phyloP scores from a whole-genome alignment of 2,888 invertebrate genomes.

The Tipula lateralis region DNA sequence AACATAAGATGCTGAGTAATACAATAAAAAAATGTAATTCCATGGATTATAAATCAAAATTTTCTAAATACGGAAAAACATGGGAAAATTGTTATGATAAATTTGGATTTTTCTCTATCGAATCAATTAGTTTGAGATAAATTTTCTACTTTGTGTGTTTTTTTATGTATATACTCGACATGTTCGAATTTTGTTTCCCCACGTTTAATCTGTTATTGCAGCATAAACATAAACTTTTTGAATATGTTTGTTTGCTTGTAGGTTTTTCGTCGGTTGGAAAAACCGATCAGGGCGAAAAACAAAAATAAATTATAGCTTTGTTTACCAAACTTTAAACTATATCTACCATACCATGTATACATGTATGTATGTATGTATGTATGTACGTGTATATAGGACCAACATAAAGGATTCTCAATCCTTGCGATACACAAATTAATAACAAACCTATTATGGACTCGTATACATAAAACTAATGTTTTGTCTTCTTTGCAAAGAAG shows the following conservation, averaged over 20 bases:
- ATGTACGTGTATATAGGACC: too few species aligned
- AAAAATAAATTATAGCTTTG: neutral
- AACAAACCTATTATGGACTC: neutral
- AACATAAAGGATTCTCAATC: neutral
- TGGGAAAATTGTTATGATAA: neutral
- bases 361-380: too few species aligned
- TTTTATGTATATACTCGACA: neutral
- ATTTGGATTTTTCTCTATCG: neutral
- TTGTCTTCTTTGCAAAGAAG: neutral
- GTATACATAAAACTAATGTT: neutral
- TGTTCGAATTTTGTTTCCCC: neutral
- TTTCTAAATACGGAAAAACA: neutral
- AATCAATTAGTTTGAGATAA: neutral
- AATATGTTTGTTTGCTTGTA: neutral
- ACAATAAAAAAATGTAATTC: neutral
- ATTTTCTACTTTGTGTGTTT: neutral
- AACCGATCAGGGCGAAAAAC: neutral
- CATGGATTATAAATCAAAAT: constrained; percentile 14
- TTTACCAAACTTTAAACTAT: neutral
- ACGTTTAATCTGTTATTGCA: constrained; percentile 15
- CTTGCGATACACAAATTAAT: neutral
- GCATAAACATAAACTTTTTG: neutral
- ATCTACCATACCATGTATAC: too few species aligned
- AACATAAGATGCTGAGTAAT: constrained; percentile 20
- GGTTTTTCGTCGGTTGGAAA: neutral